A percentile compares a stretch with the other conserved stretches of the same genome.
These are phyloP conservation scores for Lateolabrax maculatus DNA, from an alignment of 2,797 vertebrate species.

Conservation along the genomic window DNA sequence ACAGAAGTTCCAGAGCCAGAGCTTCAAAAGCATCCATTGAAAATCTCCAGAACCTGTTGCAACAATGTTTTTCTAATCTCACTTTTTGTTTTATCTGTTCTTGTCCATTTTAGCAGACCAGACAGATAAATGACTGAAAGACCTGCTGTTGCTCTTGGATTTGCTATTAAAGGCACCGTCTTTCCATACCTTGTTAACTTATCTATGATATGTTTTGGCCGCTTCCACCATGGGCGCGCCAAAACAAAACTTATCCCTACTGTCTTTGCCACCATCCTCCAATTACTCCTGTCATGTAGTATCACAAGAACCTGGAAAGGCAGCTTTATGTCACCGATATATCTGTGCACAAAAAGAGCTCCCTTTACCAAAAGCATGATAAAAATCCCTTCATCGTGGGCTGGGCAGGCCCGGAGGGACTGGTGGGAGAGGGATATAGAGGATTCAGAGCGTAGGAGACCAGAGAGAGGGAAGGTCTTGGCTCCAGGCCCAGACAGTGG, in stretches of 20 bases:
- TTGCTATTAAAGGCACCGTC: conserved; percentile 13
- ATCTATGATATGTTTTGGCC: conserved; percentile 43
- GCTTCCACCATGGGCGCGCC: conserved; percentile 16
- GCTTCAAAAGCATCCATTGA: conserved; percentile 24
- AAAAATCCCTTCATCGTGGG: conserved; percentile 60
- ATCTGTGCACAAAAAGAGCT: conserved; percentile 44
- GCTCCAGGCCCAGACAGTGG: conserved; percentile 56
- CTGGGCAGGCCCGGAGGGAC: conserved; percentile 51
- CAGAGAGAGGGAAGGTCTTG: conserved; percentile 48
- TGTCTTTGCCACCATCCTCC: neutral
- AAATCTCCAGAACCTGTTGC: neutral
- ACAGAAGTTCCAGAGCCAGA: neutral
- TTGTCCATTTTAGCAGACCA: conserved; percentile 18
- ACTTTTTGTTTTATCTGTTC: neutral
- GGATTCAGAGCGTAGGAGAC: conserved; percentile 49
- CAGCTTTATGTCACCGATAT: conserved; percentile 56
- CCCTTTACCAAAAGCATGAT: conserved; percentile 51
- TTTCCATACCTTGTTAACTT: conserved; percentile 31
- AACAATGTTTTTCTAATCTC: conserved; percentile 20
- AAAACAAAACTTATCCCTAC: conserved; percentile 32
- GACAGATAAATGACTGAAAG: conserved; percentile 24
- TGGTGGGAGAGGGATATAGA: conserved; percentile 52
- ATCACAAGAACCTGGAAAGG: conserved; percentile 44
- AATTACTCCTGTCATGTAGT: neutral
- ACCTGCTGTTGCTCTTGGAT: conserved; percentile 65